Evolutionary conservation across 30 jellyfish, hydroid and myxozoan genomes (phyloP).

Genomic region (Pseudorhiza aurosa): DNA sequence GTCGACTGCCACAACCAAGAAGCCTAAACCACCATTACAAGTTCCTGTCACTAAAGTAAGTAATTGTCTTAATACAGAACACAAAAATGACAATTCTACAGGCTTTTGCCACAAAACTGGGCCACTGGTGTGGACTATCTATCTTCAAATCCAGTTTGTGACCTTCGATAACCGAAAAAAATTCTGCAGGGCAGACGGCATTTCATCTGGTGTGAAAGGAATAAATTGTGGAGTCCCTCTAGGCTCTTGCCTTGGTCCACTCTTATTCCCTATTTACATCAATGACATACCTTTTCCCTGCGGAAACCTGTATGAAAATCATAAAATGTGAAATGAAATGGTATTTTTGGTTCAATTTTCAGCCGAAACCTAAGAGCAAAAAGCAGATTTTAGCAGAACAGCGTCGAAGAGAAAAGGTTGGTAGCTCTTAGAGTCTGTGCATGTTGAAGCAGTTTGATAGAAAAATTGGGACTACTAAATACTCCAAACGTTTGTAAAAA

Average conservation of each 20-base stretch:
- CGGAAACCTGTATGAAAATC: no score
- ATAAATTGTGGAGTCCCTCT: background rate
- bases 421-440: background rate
- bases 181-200: background rate
- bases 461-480: no score
- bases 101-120: background rate
- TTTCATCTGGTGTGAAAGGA: background rate
- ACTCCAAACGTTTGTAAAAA: no score
- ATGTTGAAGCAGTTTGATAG: no score
- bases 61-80: background rate
- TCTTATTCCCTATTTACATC: no score
- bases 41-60: slow-evolving; percentile 88
- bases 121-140: background rate
- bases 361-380: slow-evolving; percentile 95
- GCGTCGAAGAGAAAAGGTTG: slow-evolving; percentile 85
- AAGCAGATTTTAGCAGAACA: slow-evolving; percentile 95
- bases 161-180: background rate
- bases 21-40: slow-evolving; percentile 65
- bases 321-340: no score
- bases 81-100: background rate
- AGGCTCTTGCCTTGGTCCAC: no score
- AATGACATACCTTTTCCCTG: background rate
- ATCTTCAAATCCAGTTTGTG: no score
- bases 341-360: no score
- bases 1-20: slow-evolving; percentile 65